These are phyloP conservation scores for Acrobasis repandana DNA, from an alignment of 2,888 invertebrate genomes.

Conservation along the genomic window DNA sequence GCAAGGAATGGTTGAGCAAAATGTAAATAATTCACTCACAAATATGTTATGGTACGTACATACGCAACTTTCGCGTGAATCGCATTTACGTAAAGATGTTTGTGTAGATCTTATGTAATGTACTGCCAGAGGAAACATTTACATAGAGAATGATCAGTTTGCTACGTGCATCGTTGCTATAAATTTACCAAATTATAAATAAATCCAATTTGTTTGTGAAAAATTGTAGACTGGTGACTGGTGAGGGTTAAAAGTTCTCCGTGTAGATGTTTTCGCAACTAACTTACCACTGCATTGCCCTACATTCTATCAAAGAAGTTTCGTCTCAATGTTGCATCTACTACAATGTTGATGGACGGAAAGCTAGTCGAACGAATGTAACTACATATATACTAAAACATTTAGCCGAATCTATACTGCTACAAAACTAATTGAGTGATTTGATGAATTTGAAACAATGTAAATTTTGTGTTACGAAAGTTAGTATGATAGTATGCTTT, in stretches of 20 bases:
- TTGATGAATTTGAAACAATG: constrained; percentile 1
- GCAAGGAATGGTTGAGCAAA: constrained; percentile 15
- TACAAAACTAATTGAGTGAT: not conserved
- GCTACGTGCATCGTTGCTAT: not conserved
- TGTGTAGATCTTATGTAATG: constrained; percentile 27
- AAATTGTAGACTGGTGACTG: not conserved
- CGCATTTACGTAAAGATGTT: constrained; percentile 39
- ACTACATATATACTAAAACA: constrained; percentile 28
- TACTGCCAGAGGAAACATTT: constrained; percentile 7
- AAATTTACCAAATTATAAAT: not conserved
- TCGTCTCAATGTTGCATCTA: constrained; percentile 41
- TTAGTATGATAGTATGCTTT: not conserved
- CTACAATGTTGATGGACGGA: constrained; percentile 37
- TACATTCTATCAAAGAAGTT: constrained; percentile 37
- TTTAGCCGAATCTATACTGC: constrained; percentile 23
- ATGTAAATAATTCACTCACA: constrained; percentile 31
- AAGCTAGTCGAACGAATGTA: constrained; percentile 42
- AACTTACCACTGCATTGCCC: constrained; percentile 31
- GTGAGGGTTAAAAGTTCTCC: constrained; percentile 15
- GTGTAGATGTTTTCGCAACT: constrained; percentile 26
- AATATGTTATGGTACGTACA: constrained; percentile 23
- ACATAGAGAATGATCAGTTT: not conserved
- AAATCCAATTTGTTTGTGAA: not conserved
- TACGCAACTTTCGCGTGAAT: constrained; percentile 36
- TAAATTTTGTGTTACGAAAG: constrained; percentile 9